Percentiles rank a stretch among this genome's conserved stretches.
These are phyloP conservation scores for Lampris incognitus DNA, from an alignment of 2,113 vertebrate species.

Conservation along the genomic window DNA sequence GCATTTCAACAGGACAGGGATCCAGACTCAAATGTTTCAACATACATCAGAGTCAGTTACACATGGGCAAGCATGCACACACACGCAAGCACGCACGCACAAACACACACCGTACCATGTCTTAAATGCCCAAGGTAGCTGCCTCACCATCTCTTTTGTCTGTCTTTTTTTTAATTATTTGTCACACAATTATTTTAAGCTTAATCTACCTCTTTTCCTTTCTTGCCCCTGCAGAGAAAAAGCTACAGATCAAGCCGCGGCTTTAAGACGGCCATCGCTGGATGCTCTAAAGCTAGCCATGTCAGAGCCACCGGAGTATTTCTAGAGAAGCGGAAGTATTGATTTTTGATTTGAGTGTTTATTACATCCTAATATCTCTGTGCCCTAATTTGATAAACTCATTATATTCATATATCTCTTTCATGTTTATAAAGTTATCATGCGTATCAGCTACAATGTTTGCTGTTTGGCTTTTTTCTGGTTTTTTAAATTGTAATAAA, in stretches of 20 bases:
- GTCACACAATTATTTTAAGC: constrained; percentile 1
- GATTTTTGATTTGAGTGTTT: not conserved
- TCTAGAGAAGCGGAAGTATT: not conserved
- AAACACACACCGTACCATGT: not conserved
- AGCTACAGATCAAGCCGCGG: constrained; percentile 83
- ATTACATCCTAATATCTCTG: not conserved
- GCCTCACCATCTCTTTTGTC: not conserved
- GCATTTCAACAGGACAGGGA: constrained; percentile 37
- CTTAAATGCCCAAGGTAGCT: not conserved
- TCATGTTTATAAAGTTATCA: constrained; percentile 7
- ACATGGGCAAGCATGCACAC: constrained; percentile 5
- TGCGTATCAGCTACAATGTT: constrained; percentile 33
- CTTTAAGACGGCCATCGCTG: constrained; percentile 49
- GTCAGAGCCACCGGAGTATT: not conserved
- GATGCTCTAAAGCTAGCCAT: not conserved
- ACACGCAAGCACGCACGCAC: not conserved
- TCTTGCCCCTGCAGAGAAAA: constrained; percentile 69
- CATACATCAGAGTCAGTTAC: constrained; percentile 28
- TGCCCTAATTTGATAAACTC: constrained; percentile 46
- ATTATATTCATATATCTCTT: constrained; percentile 37
- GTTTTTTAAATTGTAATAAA: constrained; percentile 53
- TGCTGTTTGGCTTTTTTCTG: not conserved
- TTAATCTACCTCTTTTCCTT: not conserved
- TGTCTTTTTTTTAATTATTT: constrained; percentile 23
- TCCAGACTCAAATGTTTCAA: constrained; percentile 7